Conservation (phyloP, 2,888 invertebrate genomes). For the Limnephilus lunatus region DNA sequence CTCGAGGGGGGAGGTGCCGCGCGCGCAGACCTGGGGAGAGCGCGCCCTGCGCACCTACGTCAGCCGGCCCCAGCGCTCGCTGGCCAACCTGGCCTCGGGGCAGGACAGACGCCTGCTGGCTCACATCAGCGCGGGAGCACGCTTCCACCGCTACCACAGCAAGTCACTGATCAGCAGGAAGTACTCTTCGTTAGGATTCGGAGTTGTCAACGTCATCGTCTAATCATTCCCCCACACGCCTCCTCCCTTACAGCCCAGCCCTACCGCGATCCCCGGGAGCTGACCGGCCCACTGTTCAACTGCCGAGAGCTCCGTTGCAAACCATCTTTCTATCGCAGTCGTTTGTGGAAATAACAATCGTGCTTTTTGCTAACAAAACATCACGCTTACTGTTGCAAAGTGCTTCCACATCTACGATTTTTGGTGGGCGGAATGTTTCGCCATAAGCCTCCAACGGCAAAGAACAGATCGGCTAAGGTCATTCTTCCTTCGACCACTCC, state of each 20-base stretch:
- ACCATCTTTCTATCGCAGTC: not conserved
- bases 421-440: no score
- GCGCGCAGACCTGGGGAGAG: conserved; percentile 92
- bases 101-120: conserved; percentile 78
- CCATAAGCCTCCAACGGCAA: no score
- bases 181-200: conserved; percentile 80
- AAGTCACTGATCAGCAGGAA: conserved; percentile 86
- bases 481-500: not conserved
- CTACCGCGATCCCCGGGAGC: not conserved
- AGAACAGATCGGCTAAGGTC: not conserved
- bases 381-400: not conserved
- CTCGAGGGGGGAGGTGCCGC: conserved; percentile 83
- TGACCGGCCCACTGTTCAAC: conserved; percentile 6
- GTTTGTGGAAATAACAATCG: not conserved
- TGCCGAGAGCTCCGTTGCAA: not conserved
- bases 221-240: conserved; percentile 41
- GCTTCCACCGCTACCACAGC: conserved; percentile 85
- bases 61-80: conserved; percentile 83
- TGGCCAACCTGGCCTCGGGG: conserved; percentile 81
- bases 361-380: not conserved
- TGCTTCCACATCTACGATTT: not conserved
- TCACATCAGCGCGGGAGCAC: conserved; percentile 81
- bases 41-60: conserved; percentile 85
- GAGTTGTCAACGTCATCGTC: conserved; percentile 70
- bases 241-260: conserved; percentile 29